Percentiles rank a stretch among this genome's conserved stretches.
Conservation (phyloP, 2,888 invertebrate species). For the Gymnocheta viridis region DNA sequence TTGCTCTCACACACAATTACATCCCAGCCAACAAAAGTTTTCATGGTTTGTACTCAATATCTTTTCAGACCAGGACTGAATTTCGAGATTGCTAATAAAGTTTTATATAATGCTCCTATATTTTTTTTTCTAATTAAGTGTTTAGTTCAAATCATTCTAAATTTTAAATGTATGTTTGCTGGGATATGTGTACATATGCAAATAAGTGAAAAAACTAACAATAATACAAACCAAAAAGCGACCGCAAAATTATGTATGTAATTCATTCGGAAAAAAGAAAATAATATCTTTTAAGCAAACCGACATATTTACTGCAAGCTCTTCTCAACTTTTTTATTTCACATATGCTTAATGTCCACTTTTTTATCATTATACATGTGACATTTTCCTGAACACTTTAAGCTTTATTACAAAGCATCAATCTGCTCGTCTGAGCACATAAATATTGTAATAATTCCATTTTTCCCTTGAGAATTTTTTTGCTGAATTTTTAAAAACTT, state of each 20-base stretch:
- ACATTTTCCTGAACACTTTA: not conserved
- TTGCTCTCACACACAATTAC: not conserved
- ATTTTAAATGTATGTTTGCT: too few relatives aligned
- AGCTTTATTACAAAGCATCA: not conserved
- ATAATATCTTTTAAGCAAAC: not conserved
- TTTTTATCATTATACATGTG: not conserved
- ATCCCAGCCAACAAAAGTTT: not conserved
- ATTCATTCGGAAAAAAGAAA: constrained; percentile 1
- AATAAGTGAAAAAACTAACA: not conserved
- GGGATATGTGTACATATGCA: not conserved
- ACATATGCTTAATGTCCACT: not conserved
- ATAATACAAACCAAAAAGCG: constrained; percentile 19
- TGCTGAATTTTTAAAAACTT: too few relatives aligned
- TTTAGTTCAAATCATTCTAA: too few relatives aligned
- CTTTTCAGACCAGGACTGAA: too few relatives aligned
- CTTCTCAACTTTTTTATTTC: not conserved
- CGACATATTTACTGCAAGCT: not conserved
- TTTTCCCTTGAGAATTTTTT: not conserved
- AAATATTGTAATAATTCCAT: not conserved
- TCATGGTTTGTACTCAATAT: not conserved
- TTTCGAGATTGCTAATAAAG: too few relatives aligned
- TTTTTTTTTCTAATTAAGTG: too few relatives aligned
- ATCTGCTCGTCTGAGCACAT: not conserved
- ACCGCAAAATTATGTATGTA: constrained; percentile 44
- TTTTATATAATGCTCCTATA: too few relatives aligned